Evolutionary conservation across 2,888 invertebrate genomes (phyloP).

Genomic region (Diaperis boleti): DNA sequence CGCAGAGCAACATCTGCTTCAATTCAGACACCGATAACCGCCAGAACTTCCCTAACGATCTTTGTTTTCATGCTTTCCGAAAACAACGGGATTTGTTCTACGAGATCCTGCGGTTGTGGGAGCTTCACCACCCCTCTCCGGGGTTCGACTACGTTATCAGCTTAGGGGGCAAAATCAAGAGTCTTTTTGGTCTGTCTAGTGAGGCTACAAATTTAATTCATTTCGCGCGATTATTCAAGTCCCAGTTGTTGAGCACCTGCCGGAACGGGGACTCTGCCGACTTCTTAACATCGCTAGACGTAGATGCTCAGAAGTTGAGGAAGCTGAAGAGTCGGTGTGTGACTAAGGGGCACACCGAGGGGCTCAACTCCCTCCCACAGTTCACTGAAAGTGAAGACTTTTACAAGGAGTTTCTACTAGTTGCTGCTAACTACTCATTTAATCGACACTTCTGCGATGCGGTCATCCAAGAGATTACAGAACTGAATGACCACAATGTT

Average conservation of each 20-base stretch:
- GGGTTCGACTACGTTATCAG: conserved; percentile 70
- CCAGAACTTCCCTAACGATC: conserved; percentile 81
- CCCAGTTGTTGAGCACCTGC: conserved; percentile 76
- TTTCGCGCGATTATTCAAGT: conserved; percentile 81
- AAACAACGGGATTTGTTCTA: conserved; percentile 91
- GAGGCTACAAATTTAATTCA: conserved; percentile 84
- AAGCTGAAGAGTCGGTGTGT: conserved; percentile 59
- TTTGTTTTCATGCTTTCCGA: conserved; percentile 79
- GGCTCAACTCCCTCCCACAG: conserved; percentile 59
- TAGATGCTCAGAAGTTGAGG: conserved; percentile 61
- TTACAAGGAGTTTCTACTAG: conserved; percentile 76
- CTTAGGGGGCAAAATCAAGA: conserved; percentile 68
- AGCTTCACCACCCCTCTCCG: conserved; percentile 71
- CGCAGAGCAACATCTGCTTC: conserved; percentile 71
- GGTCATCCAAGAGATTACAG: conserved; percentile 77
- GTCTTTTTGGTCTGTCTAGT: conserved; percentile 70
- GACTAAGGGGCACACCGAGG: conserved; percentile 59
- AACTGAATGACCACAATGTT: conserved; percentile 72
- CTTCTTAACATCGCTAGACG: conserved; percentile 52
- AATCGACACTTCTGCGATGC: conserved; percentile 79
- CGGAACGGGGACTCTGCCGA: conserved; percentile 37
- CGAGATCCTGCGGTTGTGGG: conserved; percentile 80
- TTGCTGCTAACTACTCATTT: conserved; percentile 71
- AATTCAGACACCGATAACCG: conserved; percentile 88
- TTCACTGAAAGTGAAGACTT: conserved; percentile 77